These are phyloP conservation scores for Eristalis tenax DNA, from an alignment of 2,888 invertebrate species.

Conservation along the genomic window DNA sequence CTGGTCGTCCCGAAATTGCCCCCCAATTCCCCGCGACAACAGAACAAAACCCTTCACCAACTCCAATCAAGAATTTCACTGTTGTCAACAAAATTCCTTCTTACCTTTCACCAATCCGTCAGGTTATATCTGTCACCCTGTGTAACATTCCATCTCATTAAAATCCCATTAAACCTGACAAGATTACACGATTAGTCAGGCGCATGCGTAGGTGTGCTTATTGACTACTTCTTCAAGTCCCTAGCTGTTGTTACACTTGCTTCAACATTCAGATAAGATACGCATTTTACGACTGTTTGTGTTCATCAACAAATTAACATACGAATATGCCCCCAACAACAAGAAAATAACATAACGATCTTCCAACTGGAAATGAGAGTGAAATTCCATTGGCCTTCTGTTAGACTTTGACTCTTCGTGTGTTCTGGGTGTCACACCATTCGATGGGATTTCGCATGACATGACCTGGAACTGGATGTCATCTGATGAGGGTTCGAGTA, in stretches of 20 bases:
- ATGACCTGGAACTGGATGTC: not conserved
- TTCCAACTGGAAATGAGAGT: constrained; percentile 1
- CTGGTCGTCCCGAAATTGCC: not conserved
- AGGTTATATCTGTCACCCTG: not conserved
- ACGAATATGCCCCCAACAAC: not conserved
- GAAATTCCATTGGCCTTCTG: constrained; percentile 2
- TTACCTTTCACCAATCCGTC: not conserved
- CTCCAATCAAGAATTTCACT: not conserved
- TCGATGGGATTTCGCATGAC: not conserved
- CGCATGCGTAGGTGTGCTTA: not conserved
- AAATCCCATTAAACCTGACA: not conserved
- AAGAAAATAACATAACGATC: not conserved
- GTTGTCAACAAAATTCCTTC: not conserved
- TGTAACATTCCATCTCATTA: not conserved
- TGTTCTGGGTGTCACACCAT: not conserved
- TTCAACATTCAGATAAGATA: constrained; percentile 25
- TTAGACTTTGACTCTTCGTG: not conserved
- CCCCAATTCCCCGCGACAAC: not conserved
- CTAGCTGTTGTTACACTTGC: constrained; percentile 10
- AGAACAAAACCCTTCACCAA: not conserved
- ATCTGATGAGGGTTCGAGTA: constrained; percentile 50
- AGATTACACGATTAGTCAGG: not conserved
- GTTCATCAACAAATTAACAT: constrained; percentile 4
- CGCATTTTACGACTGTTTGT: not conserved
- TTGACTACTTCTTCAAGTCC: not conserved